Base-by-base conservation (phyloP, 2,113 vertebrate species). In the Cathartes aura region DNA sequence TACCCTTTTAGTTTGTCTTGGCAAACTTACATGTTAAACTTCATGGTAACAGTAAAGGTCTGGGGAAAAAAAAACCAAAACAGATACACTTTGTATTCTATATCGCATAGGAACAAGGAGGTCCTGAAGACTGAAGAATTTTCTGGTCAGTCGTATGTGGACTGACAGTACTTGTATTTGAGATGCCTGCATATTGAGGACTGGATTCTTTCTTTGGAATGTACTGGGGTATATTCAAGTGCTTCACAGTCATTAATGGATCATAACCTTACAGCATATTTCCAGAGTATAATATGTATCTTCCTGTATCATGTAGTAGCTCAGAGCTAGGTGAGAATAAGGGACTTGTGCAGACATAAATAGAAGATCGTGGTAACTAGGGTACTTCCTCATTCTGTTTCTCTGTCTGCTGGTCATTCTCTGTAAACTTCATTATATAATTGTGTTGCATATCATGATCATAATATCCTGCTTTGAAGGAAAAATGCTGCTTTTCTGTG, bases 1-100 rank as follows among this genome's bases (percentile, higher is more conserved):
- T 87, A 72, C 42, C 50, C 60, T 82, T 87, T 42, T 79, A 85
- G 75, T 82, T 95, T 90, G 74, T 86, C 47, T 70, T 82, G 66
- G 42, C 32, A 72, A 82, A 82, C 38, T 87, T 74, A 16, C 20
- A 8, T 23, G 12, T 85, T 68, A 68, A 74, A 50, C 47, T 53
- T 83, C 11, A 59, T 15, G 27, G 15, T 73, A 53, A 55, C 27
- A 78, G 17, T 62, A 53, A 43, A 80, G 23, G 30, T 66, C 56
- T 56, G 34, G 36, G 38, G 38, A 38, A 8, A 7, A 24, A 48
- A 36, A 18, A 17, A 0, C 2, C 6, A 20, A 56, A 4, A 3
- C 30, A 75, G 19, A 34, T 68, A 29, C 8, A 32, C 23, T 66
- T 59, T 21, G 43, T 60, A 8, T 75, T 91, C 18, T 62, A 0